phyloP scores from a whole-genome alignment of 2,797 vertebrate genomes.

The Discoglossus pictus region DNA sequence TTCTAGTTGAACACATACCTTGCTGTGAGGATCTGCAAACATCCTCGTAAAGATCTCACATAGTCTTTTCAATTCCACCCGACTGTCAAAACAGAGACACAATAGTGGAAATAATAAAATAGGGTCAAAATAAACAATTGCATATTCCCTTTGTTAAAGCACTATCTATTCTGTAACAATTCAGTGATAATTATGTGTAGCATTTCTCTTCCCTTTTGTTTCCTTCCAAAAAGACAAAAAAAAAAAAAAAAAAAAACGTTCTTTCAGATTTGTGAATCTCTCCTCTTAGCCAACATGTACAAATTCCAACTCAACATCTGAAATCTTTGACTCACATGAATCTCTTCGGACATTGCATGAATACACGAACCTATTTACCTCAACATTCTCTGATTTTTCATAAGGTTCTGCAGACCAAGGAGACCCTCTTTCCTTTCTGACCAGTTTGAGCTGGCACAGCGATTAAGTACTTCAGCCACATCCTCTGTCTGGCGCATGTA shows the following conservation, averaged over 20 bases:
- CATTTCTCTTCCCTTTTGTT: too few species aligned
- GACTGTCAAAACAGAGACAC: constrained; percentile 73
- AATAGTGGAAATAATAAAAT: constrained; percentile 46
- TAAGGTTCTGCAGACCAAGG: constrained; percentile 85
- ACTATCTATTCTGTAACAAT: too few species aligned
- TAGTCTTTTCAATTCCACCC: constrained; percentile 94
- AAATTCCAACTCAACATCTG: too few species aligned
- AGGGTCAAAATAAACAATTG: too few species aligned
- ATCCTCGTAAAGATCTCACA: constrained; percentile 99
- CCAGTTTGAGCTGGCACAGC: constrained; percentile 95
- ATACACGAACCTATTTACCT: constrained; percentile 68
- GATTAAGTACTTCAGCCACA: constrained; percentile 94
- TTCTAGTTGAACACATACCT: constrained; percentile 76
- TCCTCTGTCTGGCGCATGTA: constrained; percentile 97
- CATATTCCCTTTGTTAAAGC: too few species aligned
- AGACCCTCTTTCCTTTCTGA: constrained; percentile 96
- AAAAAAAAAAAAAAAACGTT: too few species aligned
- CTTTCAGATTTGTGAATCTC: too few species aligned
- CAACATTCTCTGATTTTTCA: constrained; percentile 92
- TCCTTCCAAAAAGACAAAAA: too few species aligned
- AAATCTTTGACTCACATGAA: too few species aligned
- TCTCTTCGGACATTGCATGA: not conserved
- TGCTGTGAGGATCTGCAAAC: constrained; percentile 98
- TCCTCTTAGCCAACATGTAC: too few species aligned
- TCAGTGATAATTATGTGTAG: too few species aligned